These are phyloP conservation scores for Menidia menidia DNA, from an alignment of 2,797 vertebrate species.

Conservation along the genomic window DNA sequence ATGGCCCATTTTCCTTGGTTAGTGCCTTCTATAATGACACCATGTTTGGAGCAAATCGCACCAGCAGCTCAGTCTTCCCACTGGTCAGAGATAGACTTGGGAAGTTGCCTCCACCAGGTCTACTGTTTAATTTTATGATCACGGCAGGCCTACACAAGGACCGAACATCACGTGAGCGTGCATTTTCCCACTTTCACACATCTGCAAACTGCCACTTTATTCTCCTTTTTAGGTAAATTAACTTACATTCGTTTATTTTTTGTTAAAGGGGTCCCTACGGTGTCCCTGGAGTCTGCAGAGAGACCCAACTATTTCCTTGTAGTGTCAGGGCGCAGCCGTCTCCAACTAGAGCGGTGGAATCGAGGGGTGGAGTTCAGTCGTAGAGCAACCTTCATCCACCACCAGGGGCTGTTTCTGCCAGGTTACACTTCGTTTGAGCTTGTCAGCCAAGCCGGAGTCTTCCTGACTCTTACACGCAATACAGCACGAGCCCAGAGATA, in stretches of 20 bases:
- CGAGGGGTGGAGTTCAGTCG: constrained; percentile 84
- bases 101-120: constrained; percentile 74
- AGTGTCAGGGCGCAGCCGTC: constrained; percentile 78
- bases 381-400: constrained; percentile 92
- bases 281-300: constrained; percentile 96
- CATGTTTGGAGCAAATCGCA: constrained; percentile 91
- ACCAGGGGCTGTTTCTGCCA: constrained; percentile 92
- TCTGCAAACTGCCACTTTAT: not conserved
- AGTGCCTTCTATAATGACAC: constrained; percentile 88
- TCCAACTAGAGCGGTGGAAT: constrained; percentile 90
- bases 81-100: constrained; percentile 82
- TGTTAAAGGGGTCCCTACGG: constrained; percentile 84
- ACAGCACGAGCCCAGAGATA: constrained; percentile 87
- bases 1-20: constrained; percentile 92
- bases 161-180: constrained; percentile 88
- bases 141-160: constrained; percentile 92
- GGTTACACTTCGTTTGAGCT: constrained; percentile 92
- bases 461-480: constrained; percentile 86
- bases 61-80: constrained; percentile 89
- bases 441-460: constrained; percentile 90
- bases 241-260: not conserved
- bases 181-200: constrained; percentile 5
- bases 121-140: constrained; percentile 97
- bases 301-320: constrained; percentile 96
- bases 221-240: not conserved